Evolutionary conservation across 2,888 invertebrate genomes (phyloP), one percentile per base, ranked within the genome.

Genomic region (Myopa tessellatipennis): DNA sequence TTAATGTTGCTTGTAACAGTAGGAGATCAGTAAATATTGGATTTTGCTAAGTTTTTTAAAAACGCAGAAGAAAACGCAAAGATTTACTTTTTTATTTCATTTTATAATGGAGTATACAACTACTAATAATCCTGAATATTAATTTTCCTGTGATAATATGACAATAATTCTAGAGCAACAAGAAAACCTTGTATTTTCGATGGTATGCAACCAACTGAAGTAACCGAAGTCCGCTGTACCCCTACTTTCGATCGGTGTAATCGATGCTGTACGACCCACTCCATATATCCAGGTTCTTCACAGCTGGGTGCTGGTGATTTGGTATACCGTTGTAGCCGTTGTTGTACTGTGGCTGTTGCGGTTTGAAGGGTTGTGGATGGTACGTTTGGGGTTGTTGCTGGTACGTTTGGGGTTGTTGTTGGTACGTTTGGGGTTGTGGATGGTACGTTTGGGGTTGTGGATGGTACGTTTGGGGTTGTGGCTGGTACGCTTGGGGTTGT

Each of bases 261-360:
- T 93, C 93, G 81, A 95, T 93, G 80, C 93, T 92, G 88, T 96
- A 96, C 6, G 95, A 95, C 26, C 95, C 95, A 78, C 93, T 92
- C 85, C 90, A 92, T 65, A 94, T 92, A 85, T 95, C 93, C 80
- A 94, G 91, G 85, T 94, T 95, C 81, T 92, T 91, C 34, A 89
- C 76, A 0, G 94, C 93, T 0, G 95, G 94, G 87, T 95, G 94
- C 87, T 95, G 94, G 26, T 93, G 93, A 74, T 90, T 85, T 85
- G 92, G 93, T 16, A 91, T 90, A 82, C 86, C 88, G 50, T 90
- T 90, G 83, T 89, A 89, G 74, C 88, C 88, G 34, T 79, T 79
- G 12, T 83, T 83, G 71, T 85, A 86, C 81, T 90, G 89, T 68
- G 87, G 87, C 84, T 87, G 85, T 82, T 38, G 73, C 60, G 34